Evolutionary conservation across 2,113 vertebrate species (phyloP), one percentile per base, ranked within the genome.

Genomic region (Xenotilapia flavipinnis): DNA sequence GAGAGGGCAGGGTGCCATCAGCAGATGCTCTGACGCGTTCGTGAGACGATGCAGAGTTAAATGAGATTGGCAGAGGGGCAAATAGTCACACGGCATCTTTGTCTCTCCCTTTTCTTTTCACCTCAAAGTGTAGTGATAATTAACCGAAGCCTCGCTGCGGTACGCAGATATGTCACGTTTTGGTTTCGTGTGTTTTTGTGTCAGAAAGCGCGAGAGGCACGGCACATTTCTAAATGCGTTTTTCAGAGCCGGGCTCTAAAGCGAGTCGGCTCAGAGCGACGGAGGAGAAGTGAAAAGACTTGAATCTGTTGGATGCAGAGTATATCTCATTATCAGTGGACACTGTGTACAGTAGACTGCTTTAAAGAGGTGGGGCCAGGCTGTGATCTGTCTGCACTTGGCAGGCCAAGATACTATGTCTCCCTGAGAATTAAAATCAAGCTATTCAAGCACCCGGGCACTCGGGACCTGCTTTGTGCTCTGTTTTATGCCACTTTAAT

Each of bases 401-500:
- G 92, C 92, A 91, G 83, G 87, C 86, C 33, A 17, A 89, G 82
- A 89, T 82, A 81, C 85, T 80, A 60, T 3, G 9, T 89, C 88
- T 92, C 54, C 21, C 79, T 54, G 82, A 70, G 86, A 91, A 92
- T 89, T 82, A 89, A 90, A 93, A 87, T 87, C 81, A 79, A 92
- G 84, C 86, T 70, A 83, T 90, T 92, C 31, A 91, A 90, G 85
- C 60, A 84, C 85, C 6, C 28, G 51, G 86, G 82, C 90, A 84
- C 80, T 40, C 12, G 82, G 89, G 86, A 82, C 60, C 82, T 23
- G 54, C 87, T 92, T 92, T 92, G 87, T 93, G 79, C 85, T 79
- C 56, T 87, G 81, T 85, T 92, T 92, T 85, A 93, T 92, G 90
- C 38, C 36, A 15, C 81, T 92, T 93, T 91, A 93, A 92, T 92